Evolutionary conservation across 2,888 invertebrate genomes (phyloP).

Genomic region (Pherbina coryleti): DNA sequence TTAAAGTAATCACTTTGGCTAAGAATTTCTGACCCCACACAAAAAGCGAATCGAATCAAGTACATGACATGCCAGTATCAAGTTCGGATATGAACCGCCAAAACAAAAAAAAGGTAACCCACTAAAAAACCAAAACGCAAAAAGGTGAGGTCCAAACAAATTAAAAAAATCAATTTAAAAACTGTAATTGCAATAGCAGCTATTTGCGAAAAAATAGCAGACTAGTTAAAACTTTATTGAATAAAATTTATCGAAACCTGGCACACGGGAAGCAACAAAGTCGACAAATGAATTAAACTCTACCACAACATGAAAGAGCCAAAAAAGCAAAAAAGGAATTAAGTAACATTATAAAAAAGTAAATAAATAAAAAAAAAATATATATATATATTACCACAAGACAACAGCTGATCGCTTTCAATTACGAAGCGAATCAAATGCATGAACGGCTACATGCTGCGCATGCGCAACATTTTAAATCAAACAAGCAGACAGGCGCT

Average conservation of each 20-base stretch:
- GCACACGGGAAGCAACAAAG: constrained; percentile 11
- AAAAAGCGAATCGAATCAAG: too few relatives aligned
- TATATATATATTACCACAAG: neutral
- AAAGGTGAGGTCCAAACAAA: too few relatives aligned
- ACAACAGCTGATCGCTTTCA: constrained; percentile 26
- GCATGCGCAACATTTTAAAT: constrained; percentile 24
- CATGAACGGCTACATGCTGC: neutral
- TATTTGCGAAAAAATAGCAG: too few relatives aligned
- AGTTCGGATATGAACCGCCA: too few relatives aligned
- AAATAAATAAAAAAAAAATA: neutral
- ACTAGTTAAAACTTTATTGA: neutral
- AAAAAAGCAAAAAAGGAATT: neutral
- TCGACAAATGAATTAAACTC: neutral
- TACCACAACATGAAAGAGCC: neutral
- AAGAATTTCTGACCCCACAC: too few relatives aligned
- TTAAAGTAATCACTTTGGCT: too few relatives aligned
- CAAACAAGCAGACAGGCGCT: neutral
- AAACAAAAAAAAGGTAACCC: neutral
- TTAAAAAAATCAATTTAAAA: too few relatives aligned
- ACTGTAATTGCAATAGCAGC: too few relatives aligned
- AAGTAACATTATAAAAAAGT: neutral
- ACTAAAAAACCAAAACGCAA: neutral
- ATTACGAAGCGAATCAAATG: constrained; percentile 12
- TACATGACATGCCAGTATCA: too few relatives aligned
- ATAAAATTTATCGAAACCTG: neutral